Conservation (phyloP, 1,140 invertebrate species). For the Paraescarpia echinospica region DNA sequence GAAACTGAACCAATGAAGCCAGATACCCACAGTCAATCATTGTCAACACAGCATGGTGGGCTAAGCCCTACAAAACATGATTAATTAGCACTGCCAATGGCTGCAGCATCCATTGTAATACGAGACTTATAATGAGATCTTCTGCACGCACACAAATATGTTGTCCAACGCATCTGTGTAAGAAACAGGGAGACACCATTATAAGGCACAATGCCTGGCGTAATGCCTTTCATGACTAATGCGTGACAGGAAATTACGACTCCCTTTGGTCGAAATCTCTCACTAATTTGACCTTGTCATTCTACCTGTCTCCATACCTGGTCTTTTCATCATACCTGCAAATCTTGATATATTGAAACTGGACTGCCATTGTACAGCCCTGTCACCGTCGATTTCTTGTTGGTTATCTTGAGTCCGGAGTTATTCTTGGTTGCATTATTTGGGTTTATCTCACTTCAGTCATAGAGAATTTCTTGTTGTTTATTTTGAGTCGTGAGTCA, state of each 20-base stretch:
- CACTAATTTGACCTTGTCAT: background rate
- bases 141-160: background rate
- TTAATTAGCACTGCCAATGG: background rate
- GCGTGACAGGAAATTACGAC: background rate
- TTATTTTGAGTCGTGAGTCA: too few relatives aligned
- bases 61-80: background rate
- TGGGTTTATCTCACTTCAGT: too few relatives aligned
- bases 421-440: too few relatives aligned
- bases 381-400: too few relatives aligned
- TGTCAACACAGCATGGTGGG: too few relatives aligned
- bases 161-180: background rate
- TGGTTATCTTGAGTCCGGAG: too few relatives aligned
- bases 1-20: background rate
- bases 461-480: too few relatives aligned
- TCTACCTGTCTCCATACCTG: background rate
- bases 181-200: background rate
- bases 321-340: background rate
- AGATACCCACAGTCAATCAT: too few relatives aligned
- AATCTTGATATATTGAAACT: too few relatives aligned
- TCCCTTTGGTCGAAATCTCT: background rate
- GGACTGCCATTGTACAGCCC: too few relatives aligned
- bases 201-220: background rate
- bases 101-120: background rate
- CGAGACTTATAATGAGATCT: background rate
- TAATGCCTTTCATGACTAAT: background rate